Base-by-base conservation (phyloP, 2,888 invertebrate species). In the Neria commutata region DNA sequence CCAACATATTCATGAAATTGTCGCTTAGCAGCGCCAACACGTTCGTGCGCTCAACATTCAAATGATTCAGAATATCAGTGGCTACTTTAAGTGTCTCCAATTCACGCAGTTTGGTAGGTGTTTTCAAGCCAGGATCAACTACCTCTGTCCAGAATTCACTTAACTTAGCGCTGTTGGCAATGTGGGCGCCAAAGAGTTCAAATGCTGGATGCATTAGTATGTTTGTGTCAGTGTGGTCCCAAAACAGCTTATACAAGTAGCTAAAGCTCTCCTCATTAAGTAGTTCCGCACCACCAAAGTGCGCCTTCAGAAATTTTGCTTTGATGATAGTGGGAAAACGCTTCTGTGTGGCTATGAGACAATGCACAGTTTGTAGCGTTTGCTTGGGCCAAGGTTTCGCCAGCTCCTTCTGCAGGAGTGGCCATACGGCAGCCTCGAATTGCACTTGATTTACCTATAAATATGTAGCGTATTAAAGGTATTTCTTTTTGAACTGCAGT, bases 181-280 rank as follows among this genome's bases (percentile, higher is more conserved):
- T 78, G 66, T 84, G 81, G 50, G 80, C 79, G 25, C 85, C 85
- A 67, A 90, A 85, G 64, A 84, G 78, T 66, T 87, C 85, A 75
- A 87, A 89, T 45, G 89, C 83, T 21, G 91, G 90, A 78, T 91
- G 90, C 58, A 80, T 83, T 58, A 86, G 83, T 52, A 85, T 81
- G 56, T 69, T 62, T 1, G 65, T 69, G 34, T 72, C 69, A 19
- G 67, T 72, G 24, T 67, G 70, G 19, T 89, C 89, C 84, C 88
- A 85, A 64, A 90, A 81, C 67, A 90, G 84, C 66, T 86, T 86
- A 70, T 84, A 81, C 34, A 90, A 77, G 58, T 83, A 78, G 57
- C 83, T 78, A 49, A 87, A 82, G 67, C 86, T 86, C 54, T 87
- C 86, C 62, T 85, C 82, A 71, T 85, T 84, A 33, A 90, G 76